These are phyloP conservation scores for Ianthella basta DNA, from an alignment of 37 sponge, comb jelly and placozoan species.

Conservation along the genomic window DNA sequence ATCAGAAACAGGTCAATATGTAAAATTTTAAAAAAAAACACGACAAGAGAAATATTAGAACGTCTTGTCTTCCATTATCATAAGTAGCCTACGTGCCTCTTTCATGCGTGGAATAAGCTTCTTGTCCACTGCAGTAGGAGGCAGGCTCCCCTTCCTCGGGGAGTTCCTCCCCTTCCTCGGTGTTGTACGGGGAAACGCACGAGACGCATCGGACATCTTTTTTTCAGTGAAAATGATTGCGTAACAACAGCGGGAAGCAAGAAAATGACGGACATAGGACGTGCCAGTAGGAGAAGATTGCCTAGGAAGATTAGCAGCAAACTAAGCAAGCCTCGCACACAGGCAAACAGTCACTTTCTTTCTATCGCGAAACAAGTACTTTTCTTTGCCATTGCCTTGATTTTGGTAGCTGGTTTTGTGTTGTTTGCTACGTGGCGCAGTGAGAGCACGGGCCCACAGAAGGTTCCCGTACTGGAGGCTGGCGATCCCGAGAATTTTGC, in stretches of 20 bases:
- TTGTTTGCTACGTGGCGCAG: conserved; percentile 4
- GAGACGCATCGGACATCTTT: neutral
- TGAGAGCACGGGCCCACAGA: neutral
- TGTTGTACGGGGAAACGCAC: neutral
- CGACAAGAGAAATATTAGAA: too few species aligned
- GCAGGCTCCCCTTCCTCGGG: neutral
- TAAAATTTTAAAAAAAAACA: too few species aligned
- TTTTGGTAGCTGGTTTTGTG: neutral
- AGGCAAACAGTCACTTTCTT: too few species aligned
- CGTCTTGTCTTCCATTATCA: neutral
- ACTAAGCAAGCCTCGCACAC: neutral
- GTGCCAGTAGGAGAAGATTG: neutral
- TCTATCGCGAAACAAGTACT: neutral
- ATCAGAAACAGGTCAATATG: neutral
- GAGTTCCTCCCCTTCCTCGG: neutral
- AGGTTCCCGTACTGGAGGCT: neutral
- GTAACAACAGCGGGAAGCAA: neutral
- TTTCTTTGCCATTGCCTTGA: neutral
- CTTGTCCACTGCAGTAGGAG: conserved; percentile 31
- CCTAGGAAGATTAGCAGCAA: neutral
- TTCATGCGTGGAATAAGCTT: conserved; percentile 66
- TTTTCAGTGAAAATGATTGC: neutral
- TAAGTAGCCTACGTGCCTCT: conserved; percentile 32
- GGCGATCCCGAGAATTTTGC: conserved; percentile 48
- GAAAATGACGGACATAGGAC: conserved; percentile 21